These are phyloP conservation scores for Itoplectis maculator DNA, from an alignment of 2,888 invertebrate species.

Conservation along the genomic window DNA sequence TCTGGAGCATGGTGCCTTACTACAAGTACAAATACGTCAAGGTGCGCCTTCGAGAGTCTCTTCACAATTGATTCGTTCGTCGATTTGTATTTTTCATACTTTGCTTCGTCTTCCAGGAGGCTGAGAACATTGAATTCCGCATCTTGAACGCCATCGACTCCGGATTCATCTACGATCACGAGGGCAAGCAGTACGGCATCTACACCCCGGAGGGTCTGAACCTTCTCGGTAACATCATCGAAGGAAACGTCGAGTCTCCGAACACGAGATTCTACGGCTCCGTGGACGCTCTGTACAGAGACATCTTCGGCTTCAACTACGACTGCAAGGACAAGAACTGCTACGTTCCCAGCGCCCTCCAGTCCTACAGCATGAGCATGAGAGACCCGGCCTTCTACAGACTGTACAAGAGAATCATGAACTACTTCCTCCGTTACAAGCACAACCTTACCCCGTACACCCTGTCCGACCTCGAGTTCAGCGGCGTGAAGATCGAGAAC, in stretches of 20 bases:
- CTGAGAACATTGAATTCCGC: conserved; percentile 77
- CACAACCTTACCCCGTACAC: conserved; percentile 87
- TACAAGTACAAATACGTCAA: conserved; percentile 79
- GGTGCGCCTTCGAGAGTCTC: conserved; percentile 64
- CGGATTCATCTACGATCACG: conserved; percentile 75
- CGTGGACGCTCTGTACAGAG: conserved; percentile 86
- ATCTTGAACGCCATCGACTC: conserved; percentile 80
- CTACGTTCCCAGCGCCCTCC: conserved; percentile 87
- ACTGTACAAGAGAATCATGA: conserved; percentile 87
- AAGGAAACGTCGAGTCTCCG: conserved; percentile 85
- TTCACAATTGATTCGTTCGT: not conserved
- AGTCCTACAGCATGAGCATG: conserved; percentile 88
- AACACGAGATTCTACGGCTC: conserved; percentile 86
- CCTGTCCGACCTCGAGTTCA: conserved; percentile 86
- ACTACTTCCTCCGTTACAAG: conserved; percentile 86
- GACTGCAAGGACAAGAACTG: conserved; percentile 83
- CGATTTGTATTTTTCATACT: conserved; percentile 1
- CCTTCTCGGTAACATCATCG: conserved; percentile 86
- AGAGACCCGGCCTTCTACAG: conserved; percentile 91
- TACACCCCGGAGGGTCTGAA: conserved; percentile 85
- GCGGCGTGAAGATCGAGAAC: conserved; percentile 87
- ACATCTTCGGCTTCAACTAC: conserved; percentile 83
- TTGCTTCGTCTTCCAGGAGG: conserved; percentile 70
- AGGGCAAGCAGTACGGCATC: conserved; percentile 79
- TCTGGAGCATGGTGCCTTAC: conserved; percentile 82